These are phyloP conservation scores for Cathartes aura DNA, from an alignment of 2,113 vertebrate genomes.

Conservation along the genomic window DNA sequence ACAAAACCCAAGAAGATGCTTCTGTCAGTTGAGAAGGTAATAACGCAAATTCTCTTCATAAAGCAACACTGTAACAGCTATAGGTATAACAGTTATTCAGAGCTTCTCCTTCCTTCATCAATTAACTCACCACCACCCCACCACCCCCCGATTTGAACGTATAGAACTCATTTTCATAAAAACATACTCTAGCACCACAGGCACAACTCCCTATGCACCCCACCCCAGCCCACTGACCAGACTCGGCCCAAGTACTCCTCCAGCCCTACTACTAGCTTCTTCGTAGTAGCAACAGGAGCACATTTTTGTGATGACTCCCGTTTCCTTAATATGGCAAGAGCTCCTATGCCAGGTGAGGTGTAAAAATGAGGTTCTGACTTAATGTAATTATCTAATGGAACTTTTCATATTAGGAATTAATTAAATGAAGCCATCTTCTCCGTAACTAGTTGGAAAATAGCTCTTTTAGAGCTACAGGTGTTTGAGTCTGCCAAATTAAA, in stretches of 20 bases:
- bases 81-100: not conserved
- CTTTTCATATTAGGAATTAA: not conserved
- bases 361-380: slow-evolving; percentile 7
- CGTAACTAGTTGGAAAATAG: not conserved
- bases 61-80: not conserved
- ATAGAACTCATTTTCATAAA: not conserved
- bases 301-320: not conserved
- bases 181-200: not conserved
- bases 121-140: not conserved
- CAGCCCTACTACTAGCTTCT: not conserved
- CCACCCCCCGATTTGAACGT: not conserved
- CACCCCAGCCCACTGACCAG: not conserved
- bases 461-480: not conserved
- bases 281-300: not conserved
- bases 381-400: not conserved
- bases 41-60: not conserved
- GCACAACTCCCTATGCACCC: not conserved
- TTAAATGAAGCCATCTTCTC: not conserved
- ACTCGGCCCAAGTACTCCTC: not conserved
- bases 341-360: not conserved
- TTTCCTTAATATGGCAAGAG: not conserved
- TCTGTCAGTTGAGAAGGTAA: not conserved
- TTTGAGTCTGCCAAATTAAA: not conserved
- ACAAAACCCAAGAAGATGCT: not conserved
- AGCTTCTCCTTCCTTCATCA: not conserved